Evolutionary conservation across 2,888 invertebrate genomes (phyloP), one percentile per base, ranked within the genome.

Genomic region (Synergus itoensis): DNA sequence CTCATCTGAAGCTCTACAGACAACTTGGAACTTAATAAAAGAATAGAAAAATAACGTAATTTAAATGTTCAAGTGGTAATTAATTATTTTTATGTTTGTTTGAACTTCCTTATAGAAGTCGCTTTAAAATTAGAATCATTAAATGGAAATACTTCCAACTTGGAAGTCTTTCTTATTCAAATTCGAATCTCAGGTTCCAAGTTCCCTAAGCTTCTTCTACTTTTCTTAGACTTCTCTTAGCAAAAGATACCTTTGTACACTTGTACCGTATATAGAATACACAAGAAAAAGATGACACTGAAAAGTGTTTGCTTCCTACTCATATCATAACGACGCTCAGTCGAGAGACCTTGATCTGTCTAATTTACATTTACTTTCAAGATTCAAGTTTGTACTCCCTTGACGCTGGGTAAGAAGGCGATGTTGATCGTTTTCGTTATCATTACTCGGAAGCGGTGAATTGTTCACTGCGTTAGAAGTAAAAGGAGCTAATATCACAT

Each of bases 291-390:
- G 16, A 69, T 16, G 28, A 69, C 69, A 69, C 69, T 69, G 28
- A 69, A 48, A 53, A 73, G 73, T 73, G 73, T 73, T 73, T 48
- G n/a, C 73, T 73, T 73, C 73, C 73, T 73, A 73, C 73, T 73
- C 79, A 79, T 78, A 81, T 69, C 65, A 79, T 69, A 77, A 36
- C n/a, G 63, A 48, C 76, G 75, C 81, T 90, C 88, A 92, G 82
- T 92, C 91, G 82, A 92, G 88, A 78, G 92, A 92, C 79, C 89
- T 90, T 78, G 92, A 92, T 85, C 92, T 90, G 86, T 91, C 90
- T 88, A 91, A 87, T 88, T 91, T 92, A 86, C 88, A 87, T 88
- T 90, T 91, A 92, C 91, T 91, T 91, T 91, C 91, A 90, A 88
- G 85, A 89, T 90, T 89, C 87, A 86, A 88, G 87, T 89, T 89